Evolutionary conservation across 2,888 invertebrate species (phyloP).

Genomic region (Thyatira batis): DNA sequence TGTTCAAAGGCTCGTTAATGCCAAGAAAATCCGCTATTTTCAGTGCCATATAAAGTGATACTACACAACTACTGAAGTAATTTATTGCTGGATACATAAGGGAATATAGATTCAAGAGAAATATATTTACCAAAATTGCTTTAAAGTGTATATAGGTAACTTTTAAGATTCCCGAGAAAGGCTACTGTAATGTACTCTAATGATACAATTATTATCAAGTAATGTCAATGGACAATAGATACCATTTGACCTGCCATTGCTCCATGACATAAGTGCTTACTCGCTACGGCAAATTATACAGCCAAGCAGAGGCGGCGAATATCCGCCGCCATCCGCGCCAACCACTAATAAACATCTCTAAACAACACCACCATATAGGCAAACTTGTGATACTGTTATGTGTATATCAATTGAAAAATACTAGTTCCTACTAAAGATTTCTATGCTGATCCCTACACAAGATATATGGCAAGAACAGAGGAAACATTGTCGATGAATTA

Average conservation of each 20-base stretch:
- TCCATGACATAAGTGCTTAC: slow-evolving; percentile 75
- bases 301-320: slow-evolving; percentile 64
- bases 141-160: slow-evolving; percentile 81
- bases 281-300: slow-evolving; percentile 79
- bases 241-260: slow-evolving; percentile 78
- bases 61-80: slow-evolving; percentile 79
- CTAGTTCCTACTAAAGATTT: slow-evolving; percentile 71
- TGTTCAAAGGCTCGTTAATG: slow-evolving; percentile 7
- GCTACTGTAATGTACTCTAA: slow-evolving; percentile 82
- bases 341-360: slow-evolving; percentile 72
- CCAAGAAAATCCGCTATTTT: slow-evolving; percentile 38
- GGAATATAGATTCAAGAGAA: slow-evolving; percentile 81
- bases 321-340: slow-evolving; percentile 58
- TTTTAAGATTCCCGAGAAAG: slow-evolving; percentile 80
- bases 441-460: slow-evolving; percentile 77
- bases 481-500: slow-evolving; percentile 69
- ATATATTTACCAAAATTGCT: slow-evolving; percentile 79
- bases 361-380: slow-evolving; percentile 75
- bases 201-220: slow-evolving; percentile 82
- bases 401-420: slow-evolving; percentile 78
- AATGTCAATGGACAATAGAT: slow-evolving; percentile 82
- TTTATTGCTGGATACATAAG: slow-evolving; percentile 82
- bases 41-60: slow-evolving; percentile 67
- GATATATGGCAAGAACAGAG: slow-evolving; percentile 80
- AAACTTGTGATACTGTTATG: slow-evolving; percentile 74